These are phyloP conservation scores for Sitophilus oryzae DNA, from an alignment of 1,140 invertebrate genomes.

Conservation along the genomic window DNA sequence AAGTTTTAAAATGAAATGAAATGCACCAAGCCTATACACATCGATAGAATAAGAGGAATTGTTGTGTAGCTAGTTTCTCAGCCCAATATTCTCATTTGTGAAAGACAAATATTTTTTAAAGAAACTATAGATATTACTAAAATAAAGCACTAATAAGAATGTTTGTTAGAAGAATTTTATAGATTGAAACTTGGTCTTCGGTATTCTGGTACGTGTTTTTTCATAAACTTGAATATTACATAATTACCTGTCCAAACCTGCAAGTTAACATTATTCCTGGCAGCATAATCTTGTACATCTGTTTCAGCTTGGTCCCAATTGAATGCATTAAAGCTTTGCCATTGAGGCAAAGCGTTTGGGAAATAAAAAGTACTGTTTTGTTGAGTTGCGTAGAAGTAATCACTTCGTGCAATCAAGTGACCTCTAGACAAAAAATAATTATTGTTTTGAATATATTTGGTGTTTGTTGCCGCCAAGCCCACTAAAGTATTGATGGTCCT, in stretches of 20 bases:
- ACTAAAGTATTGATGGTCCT: constrained; percentile 34
- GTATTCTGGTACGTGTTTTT: too few species aligned
- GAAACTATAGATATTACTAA: too few species aligned
- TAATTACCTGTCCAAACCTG: constrained; percentile 53
- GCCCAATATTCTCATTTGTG: too few species aligned
- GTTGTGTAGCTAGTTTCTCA: too few species aligned
- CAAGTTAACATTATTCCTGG: constrained; percentile 36
- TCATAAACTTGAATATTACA: constrained; percentile 47
- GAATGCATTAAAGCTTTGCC: constrained; percentile 51
- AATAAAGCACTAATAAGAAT: too few species aligned
- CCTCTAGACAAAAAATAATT: constrained; percentile 56
- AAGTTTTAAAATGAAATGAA: too few species aligned
- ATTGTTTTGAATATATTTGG: constrained; percentile 47
- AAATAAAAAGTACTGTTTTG: constrained; percentile 50
- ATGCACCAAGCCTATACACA: too few species aligned
- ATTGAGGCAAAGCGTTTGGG: constrained; percentile 55
- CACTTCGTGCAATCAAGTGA: constrained; percentile 61
- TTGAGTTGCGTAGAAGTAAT: constrained; percentile 55
- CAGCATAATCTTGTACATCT: constrained; percentile 42
- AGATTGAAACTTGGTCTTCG: too few species aligned
- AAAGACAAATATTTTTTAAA: too few species aligned
- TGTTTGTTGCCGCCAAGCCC: constrained; percentile 33
- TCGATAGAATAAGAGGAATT: too few species aligned
- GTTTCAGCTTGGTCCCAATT: constrained; percentile 51
- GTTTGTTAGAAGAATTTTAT: too few species aligned